Base-by-base conservation (phyloP, 2,888 invertebrate genomes). In the Lasioglossum calceatum region DNA sequence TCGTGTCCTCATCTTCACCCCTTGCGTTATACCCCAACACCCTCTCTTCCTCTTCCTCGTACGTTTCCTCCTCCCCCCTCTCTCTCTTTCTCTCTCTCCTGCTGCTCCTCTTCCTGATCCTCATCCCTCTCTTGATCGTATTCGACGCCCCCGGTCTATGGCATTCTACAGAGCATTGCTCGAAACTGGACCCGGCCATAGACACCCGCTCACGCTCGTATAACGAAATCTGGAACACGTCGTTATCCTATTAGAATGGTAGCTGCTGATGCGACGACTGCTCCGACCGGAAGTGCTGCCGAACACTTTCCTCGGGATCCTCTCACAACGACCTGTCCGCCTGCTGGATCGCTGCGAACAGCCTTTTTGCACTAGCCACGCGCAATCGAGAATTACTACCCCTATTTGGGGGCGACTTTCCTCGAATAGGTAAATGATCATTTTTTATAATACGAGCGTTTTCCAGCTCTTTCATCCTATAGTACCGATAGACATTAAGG, bases 171-270 rank as follows among this genome's bases (percentile, higher is more conserved):
- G 78, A 79, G 85, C 87, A 78, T 87, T 82, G 79, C 87, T 79
- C 79, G 81, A 78, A 87, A 87, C 84, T 87, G 79, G 77, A 84
- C 47, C 47, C 75, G 14, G 77, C 79, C 81, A 72, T 87, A 75
- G 85, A 83, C 85, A 73, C 86, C 70, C 77, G 83, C 58, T 81
- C 83, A 78, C 71, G 88, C 82, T 81, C 77, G 82, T 78, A 72
- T 87, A 91, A 89, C 90, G 86, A 91, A 91, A 90, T 93, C 90
- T 92, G 87, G 90, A 90, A 91, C 88, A 86, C 88, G 89, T 90
- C 90, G 91, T 92, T 92, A 91, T 90, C 87, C 90, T 85, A 85
- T 91, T 87, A 87, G 88, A 83, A 85, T 71, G 82, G 58, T 79
- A 90, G 77, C 84, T 82, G 77, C 79, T 83, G 87, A 89, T 79